A percentile compares a stretch with the other conserved stretches of the same genome.
Evolutionary conservation across 2,113 vertebrate species (phyloP).

Genomic region (cat (Felis catus)): F.catus_Fca126_mat1.0 CM031414.1:13255501-13256000

Average conservation of each 20-base stretch:
- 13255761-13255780: neutral
- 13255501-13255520: neutral
- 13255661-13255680: neutral
- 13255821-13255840: neutral
- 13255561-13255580: neutral
- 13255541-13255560: no score
- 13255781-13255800: neutral
- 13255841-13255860: neutral
- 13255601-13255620: neutral
- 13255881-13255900: neutral
- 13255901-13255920: rapidly evolving
- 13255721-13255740: neutral
- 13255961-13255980: neutral
- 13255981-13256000: neutral
- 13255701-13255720: neutral
- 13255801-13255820: neutral
- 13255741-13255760: neutral
- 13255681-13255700: neutral
- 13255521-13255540: neutral
- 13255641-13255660: neutral
- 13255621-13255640: neutral
- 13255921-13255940: neutral
- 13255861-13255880: neutral
- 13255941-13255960: neutral
- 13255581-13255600: neutral